Evolutionary conservation across 2,888 invertebrate genomes (phyloP).

Genomic region (Atrina japonica): DNA sequence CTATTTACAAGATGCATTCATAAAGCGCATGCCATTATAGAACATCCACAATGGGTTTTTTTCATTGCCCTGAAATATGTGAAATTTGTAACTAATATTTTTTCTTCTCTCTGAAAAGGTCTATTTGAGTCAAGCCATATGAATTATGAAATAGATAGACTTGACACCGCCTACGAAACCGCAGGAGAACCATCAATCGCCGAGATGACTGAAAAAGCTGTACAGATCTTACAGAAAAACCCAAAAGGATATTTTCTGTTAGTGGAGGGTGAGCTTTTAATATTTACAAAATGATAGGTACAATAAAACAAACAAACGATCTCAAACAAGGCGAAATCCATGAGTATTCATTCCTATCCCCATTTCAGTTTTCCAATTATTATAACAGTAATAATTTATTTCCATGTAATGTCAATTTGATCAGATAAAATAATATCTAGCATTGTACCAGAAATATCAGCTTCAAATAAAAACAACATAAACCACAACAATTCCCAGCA

Average conservation of each 20-base stretch:
- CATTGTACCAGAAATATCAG: no score
- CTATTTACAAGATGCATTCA: neutral
- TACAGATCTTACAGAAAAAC: slow-evolving; percentile 86
- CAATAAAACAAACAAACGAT: no score
- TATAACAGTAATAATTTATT: no score
- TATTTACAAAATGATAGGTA: no score
- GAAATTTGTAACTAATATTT: neutral
- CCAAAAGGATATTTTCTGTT: slow-evolving; percentile 88
- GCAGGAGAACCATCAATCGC: slow-evolving; percentile 86
- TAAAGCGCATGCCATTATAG: neutral
- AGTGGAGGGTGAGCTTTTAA: slow-evolving; percentile 84
- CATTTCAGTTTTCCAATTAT: no score
- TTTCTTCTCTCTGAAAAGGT: slow-evolving; percentile 56
- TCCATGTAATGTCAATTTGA: no score
- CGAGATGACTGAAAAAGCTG: slow-evolving; percentile 89
- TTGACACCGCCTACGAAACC: slow-evolving; percentile 71
- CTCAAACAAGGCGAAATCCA: no score
- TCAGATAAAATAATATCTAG: no score
- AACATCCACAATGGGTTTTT: neutral
- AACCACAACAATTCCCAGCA: no score
- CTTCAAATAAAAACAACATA: no score
- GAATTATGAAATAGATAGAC: slow-evolving; percentile 85
- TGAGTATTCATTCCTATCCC: no score
- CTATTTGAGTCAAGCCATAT: slow-evolving; percentile 83
- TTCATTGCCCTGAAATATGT: no score